Evolutionary conservation across 2,888 invertebrate genomes (phyloP).

Genomic region (Xestia sexstrigata): DNA sequence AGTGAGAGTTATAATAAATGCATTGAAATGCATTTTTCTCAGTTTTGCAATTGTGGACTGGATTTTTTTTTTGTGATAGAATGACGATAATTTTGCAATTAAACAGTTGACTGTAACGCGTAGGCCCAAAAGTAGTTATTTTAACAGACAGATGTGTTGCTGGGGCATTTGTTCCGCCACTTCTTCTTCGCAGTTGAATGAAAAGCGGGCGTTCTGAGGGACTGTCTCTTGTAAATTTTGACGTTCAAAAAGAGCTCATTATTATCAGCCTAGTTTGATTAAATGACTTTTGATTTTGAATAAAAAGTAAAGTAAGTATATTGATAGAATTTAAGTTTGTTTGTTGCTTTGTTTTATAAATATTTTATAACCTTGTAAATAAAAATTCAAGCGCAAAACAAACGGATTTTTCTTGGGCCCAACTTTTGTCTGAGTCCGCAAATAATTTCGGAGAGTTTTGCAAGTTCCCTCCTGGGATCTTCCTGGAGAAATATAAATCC

Average conservation of each 20-base stretch:
- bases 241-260: background rate
- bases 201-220: background rate
- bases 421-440: constrained; percentile 60
- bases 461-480: constrained; percentile 71
- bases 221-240: background rate
- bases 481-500: constrained; percentile 74
- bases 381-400: constrained; percentile 29
- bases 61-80: too few species aligned
- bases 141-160: too few species aligned
- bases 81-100: too few species aligned
- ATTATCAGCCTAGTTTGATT: background rate
- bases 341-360: background rate
- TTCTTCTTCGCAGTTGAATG: background rate
- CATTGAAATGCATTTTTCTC: too few species aligned
- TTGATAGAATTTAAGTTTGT: background rate
- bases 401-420: constrained; percentile 50
- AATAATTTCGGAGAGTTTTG: constrained; percentile 72
- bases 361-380: constrained; percentile 10
- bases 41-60: too few species aligned
- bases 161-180: background rate
- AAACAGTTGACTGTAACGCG: too few species aligned
- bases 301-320: background rate
- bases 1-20: too few species aligned
- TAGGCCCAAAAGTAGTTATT: too few species aligned
- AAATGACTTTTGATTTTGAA: background rate